Evolutionary conservation across 2,113 vertebrate species (phyloP).

Genomic region (Notarius lentiginosus): DNA sequence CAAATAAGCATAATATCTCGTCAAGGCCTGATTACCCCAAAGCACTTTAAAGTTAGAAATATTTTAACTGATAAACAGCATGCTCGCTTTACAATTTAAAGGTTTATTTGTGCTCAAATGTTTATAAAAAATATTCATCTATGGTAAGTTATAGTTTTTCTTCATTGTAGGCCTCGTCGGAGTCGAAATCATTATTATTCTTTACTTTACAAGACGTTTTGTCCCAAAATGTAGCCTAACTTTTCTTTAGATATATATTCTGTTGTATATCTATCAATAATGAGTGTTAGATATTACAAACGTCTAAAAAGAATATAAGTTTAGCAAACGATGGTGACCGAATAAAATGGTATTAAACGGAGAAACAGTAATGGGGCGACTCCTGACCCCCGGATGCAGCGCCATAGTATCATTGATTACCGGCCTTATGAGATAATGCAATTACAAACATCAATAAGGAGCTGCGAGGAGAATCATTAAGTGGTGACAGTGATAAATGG

Average conservation of each 20-base stretch:
- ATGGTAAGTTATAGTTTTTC: not conserved
- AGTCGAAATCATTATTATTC: not conserved
- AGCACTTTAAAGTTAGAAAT: not conserved
- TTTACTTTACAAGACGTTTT: not conserved
- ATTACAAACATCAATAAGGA: slow-evolving; percentile 99
- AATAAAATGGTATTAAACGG: slow-evolving; percentile 76
- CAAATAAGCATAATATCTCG: not conserved
- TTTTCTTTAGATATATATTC: not conserved
- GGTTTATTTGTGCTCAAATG: not conserved
- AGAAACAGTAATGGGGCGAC: slow-evolving; percentile 83
- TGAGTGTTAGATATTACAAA: not conserved
- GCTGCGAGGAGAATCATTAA: slow-evolving; percentile 99
- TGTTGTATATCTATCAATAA: not conserved
- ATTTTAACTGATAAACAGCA: not conserved
- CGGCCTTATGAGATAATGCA: slow-evolving; percentile 98
- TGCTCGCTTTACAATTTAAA: not conserved
- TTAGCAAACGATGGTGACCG: slow-evolving; percentile 70
- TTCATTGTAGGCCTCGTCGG: not conserved
- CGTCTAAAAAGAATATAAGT: not conserved
- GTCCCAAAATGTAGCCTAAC: not conserved
- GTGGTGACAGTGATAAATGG: slow-evolving; percentile 99
- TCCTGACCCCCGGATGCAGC: slow-evolving; percentile 85
- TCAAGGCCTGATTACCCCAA: not conserved
- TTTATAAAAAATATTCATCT: not conserved
- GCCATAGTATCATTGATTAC: slow-evolving; percentile 92